These are phyloP conservation scores for Varecia variegata DNA, from an alignment of 2,797 vertebrate species.

Conservation along the genomic window DNA sequence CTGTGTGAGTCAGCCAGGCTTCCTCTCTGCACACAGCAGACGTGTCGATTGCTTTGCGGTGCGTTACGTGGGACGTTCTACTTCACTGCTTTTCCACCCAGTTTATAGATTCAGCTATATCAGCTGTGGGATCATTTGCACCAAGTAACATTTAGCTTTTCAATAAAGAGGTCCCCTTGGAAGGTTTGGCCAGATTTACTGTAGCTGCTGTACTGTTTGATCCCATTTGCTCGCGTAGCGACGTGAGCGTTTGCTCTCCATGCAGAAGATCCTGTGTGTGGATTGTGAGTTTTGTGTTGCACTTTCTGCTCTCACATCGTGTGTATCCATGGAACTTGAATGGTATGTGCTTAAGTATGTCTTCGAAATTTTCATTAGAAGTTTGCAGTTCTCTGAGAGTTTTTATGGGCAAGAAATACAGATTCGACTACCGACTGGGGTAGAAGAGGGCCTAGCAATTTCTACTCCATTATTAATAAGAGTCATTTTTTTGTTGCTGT, in stretches of 20 bases:
- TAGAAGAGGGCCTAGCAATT: conserved; percentile 67
- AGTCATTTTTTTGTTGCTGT: conserved; percentile 67
- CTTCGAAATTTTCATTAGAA: conserved; percentile 78
- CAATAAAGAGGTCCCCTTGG: conserved; percentile 52
- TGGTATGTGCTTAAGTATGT: conserved; percentile 70
- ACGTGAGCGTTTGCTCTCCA: conserved; percentile 72
- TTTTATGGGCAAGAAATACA: conserved; percentile 75
- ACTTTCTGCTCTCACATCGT: conserved; percentile 57
- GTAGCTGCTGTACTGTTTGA: conserved; percentile 46
- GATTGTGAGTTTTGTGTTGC: conserved; percentile 58
- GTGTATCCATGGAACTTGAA: conserved; percentile 68
- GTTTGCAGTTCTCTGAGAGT: conserved; percentile 80
- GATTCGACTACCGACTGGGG: conserved; percentile 69
- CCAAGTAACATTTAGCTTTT: conserved; percentile 74
- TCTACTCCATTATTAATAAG: conserved; percentile 36
- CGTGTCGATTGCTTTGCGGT: conserved; percentile 80
- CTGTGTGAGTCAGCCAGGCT: conserved; percentile 64
- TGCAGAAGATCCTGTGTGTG: conserved; percentile 57
- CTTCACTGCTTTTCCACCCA: conserved; percentile 78
- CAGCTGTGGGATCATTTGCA: conserved; percentile 77
- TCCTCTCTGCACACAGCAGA: conserved; percentile 58
- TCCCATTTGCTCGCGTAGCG: conserved; percentile 67
- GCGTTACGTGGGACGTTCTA: conserved; percentile 70
- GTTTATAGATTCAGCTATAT: conserved; percentile 78
- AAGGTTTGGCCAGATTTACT: conserved; percentile 69